Conservation (phyloP, 2,113 vertebrate species). For the Trachemys scripta region DNA sequence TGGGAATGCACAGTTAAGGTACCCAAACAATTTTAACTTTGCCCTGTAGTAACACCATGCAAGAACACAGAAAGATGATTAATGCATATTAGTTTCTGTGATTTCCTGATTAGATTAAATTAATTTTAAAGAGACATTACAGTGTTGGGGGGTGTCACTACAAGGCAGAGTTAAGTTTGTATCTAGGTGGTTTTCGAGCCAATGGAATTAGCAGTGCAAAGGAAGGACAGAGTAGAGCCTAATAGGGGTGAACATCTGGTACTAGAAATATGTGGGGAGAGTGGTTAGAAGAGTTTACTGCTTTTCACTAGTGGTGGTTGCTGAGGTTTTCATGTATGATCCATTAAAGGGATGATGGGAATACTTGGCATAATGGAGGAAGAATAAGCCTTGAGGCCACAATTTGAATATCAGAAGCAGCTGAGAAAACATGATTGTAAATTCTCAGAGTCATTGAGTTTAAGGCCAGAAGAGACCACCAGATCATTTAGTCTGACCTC, state of each 20-base stretch:
- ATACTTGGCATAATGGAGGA: neutral
- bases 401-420: constrained; percentile 16
- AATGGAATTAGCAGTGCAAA: neutral
- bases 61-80: neutral
- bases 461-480: no score
- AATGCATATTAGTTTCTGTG: neutral
- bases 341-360: neutral
- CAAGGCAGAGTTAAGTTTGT: neutral
- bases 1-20: neutral
- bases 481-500: no score
- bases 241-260: neutral
- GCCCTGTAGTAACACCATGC: neutral
- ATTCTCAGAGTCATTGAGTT: neutral
- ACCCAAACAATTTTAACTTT: neutral
- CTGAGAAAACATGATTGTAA: constrained; percentile 3
- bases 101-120: neutral
- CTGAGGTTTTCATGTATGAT: neutral
- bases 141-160: neutral
- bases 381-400: neutral
- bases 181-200: neutral
- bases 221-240: neutral
- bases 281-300: neutral
- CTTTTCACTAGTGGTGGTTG: neutral
- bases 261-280: neutral
- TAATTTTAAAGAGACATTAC: neutral